A percentile compares a stretch with the other conserved stretches of the same genome.
Conservation (phyloP, 2,888 invertebrate genomes). For the Branchipolynoe longqiensis region DNA sequence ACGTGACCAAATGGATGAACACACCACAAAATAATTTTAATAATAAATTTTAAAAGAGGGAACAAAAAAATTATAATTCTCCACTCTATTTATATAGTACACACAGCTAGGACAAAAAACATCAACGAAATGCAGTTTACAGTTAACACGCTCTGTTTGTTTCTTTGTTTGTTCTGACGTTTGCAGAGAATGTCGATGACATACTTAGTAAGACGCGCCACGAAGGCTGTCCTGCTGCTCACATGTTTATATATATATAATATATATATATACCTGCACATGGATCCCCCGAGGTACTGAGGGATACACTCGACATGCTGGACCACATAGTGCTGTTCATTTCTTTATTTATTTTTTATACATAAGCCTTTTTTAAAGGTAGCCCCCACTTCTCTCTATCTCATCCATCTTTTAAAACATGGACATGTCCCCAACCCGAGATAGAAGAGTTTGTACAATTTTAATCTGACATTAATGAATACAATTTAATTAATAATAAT, state of each 20-base stretch:
- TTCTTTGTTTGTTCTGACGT: conserved; percentile 17
- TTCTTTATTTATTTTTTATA: no score
- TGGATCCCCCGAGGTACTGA: neutral
- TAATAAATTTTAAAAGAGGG: no score
- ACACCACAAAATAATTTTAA: no score
- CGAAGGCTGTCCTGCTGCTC: no score
- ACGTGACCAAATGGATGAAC: conserved; percentile 8
- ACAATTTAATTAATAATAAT: conserved; percentile 10
- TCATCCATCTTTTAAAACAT: no score
- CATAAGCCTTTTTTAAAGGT: no score
- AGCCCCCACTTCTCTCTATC: no score
- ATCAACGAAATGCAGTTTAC: conserved; percentile 48
- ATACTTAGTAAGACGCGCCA: neutral
- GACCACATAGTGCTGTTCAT: neutral
- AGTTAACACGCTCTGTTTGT: conserved; percentile 2
- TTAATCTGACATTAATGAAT: conserved; percentile 50
- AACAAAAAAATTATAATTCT: no score
- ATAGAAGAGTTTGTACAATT: conserved; percentile 54
- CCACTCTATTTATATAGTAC: conserved; percentile 33
- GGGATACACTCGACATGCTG: neutral
- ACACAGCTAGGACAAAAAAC: conserved; percentile 55
- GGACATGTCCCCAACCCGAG: conserved; percentile 19
- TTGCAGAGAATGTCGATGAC: no score
- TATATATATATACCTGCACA: no score
- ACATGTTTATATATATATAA: no score